Evolutionary conservation across 2,113 vertebrate species (phyloP).

Genomic region (Bufo bufo): DNA sequence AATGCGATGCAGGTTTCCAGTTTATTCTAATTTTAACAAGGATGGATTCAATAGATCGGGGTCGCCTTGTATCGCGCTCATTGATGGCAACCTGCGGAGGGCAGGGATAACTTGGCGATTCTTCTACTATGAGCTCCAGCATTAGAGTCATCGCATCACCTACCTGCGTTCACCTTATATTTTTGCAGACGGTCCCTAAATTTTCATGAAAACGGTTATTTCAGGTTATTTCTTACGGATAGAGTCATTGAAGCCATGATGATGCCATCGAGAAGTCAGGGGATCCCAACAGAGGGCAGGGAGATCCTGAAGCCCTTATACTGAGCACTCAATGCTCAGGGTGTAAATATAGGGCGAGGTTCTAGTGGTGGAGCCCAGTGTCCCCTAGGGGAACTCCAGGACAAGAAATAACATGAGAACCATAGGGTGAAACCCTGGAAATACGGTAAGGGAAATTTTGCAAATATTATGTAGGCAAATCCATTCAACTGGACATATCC

Average conservation of each 20-base stretch:
- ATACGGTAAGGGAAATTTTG: too few species aligned
- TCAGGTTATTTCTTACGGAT: not conserved
- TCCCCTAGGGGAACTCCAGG: too few species aligned
- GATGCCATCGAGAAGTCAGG: not conserved
- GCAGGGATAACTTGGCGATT: not conserved
- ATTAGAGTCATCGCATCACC: not conserved
- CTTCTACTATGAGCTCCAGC: not conserved
- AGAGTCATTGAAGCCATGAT: not conserved
- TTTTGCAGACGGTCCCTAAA: not conserved
- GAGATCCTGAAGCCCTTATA: not conserved
- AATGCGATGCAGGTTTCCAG: not conserved
- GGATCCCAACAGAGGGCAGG: not conserved
- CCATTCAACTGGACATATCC: too few species aligned
- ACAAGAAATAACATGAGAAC: too few species aligned
- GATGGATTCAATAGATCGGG: not conserved
- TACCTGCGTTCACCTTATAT: not conserved
- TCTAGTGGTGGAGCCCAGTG: too few species aligned
- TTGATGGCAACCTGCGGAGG: not conserved
- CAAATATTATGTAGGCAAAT: too few species aligned
- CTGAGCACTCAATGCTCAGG: not conserved
- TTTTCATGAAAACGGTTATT: not conserved
- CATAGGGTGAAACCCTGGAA: too few species aligned
- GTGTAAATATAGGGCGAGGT: too few species aligned
- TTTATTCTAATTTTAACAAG: not conserved
- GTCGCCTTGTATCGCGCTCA: not conserved